These are phyloP conservation scores for Psilopsiagon aymara DNA, from an alignment of 2,113 vertebrate species.

Conservation along the genomic window DNA sequence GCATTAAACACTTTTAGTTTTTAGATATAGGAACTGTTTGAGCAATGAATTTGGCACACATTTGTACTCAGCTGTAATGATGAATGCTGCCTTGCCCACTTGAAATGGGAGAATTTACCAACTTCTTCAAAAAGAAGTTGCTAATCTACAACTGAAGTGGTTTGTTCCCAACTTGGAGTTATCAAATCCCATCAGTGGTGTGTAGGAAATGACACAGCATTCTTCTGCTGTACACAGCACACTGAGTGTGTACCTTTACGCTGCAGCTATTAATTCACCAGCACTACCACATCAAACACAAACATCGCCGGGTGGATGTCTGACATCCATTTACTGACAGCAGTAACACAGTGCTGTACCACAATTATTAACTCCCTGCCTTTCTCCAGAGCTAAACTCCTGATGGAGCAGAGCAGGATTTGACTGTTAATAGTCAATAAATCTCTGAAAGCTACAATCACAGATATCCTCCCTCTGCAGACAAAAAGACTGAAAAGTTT, in stretches of 20 bases:
- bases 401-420: neutral
- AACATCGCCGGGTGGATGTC: neutral
- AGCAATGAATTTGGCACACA: slow-evolving; percentile 37
- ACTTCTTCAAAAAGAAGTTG: slow-evolving; percentile 55
- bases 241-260: neutral
- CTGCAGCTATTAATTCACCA: neutral
- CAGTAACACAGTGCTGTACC: neutral
- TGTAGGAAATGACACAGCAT: slow-evolving; percentile 49
- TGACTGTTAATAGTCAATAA: neutral
- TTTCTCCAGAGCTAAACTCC: neutral
- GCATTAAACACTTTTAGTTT: slow-evolving; percentile 52
- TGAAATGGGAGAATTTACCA: slow-evolving; percentile 58
- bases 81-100: slow-evolving; percentile 38
- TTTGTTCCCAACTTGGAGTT: neutral
- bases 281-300: slow-evolving; percentile 18
- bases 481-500: neutral
- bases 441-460: neutral
- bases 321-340: slow-evolving; percentile 20
- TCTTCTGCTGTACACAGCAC: neutral
- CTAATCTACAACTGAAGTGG: slow-evolving; percentile 43
- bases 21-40: slow-evolving; percentile 51
- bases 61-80: slow-evolving; percentile 62
- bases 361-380: neutral
- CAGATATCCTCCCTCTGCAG: neutral
- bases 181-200: neutral